Base-by-base conservation (phyloP, 1,140 invertebrate species). In the Stegodyphus dumicola region DNA sequence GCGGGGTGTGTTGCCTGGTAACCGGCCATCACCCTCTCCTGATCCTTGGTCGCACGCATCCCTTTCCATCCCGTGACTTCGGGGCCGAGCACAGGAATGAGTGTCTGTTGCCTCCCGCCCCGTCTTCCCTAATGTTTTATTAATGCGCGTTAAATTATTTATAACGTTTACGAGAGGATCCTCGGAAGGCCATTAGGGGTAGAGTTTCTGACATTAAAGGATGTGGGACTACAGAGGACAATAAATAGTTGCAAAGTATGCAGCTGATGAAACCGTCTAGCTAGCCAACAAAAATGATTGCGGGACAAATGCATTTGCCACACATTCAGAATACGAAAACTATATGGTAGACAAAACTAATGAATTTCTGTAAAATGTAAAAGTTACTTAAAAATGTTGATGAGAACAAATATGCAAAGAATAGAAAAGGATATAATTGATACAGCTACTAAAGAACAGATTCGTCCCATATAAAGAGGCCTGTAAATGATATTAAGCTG, bases 131-230 rank as follows among this genome's bases (percentile, higher is more conserved):
- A 69, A 85, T 85, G 81, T 85, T 85, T 85, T 85, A 85, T 85
- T 85, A 85, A 85, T 85, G 81, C 81, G 73, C 65, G 56, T 76
- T 76, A 75, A 85, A 85, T 85, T 85, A 85, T 85, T 85, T 85
- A 85, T 85, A 70, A 70, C 74, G 64, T 77, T 85, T 76, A 85
- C 66, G 60, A 75, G 60, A 75, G 65, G 66, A 15, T 67, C 65
- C 17, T 18, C 53, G 77, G 52, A 52, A 65, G 53, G 69, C 49
- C 77, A 65, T 79, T 79, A 33, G 60, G 53, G 77, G 52, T 11
- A 52, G 76, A 77, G 76, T 17, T 77, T 69, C 33, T 76, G 56
- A 60, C 74, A 64, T 11, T 11, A 69, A 52, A 73, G 53, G 49
- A 73, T 53, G 70, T 52, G 70, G 13, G 53, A n/a, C 15, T 11